Evolutionary conservation across 2,888 invertebrate species (phyloP).

Genomic region (Monochamus alternatus): DNA sequence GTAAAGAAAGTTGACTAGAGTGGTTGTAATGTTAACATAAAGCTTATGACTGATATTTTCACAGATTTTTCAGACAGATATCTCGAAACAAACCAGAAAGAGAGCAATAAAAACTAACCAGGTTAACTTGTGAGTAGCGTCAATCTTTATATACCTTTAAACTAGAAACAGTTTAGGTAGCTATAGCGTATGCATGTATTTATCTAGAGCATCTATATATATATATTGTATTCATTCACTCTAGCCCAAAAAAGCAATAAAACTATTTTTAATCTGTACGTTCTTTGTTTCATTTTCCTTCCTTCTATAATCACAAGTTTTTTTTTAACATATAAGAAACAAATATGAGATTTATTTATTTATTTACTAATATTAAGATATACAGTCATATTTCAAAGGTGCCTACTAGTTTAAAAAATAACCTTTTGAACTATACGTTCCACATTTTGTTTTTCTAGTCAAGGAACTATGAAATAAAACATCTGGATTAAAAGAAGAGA

Average conservation of each 20-base stretch:
- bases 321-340: too few relatives aligned
- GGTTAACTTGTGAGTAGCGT: slow-evolving; percentile 47
- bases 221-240: slow-evolving; percentile 65
- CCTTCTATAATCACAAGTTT: too few relatives aligned
- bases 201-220: slow-evolving; percentile 63
- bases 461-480: too few relatives aligned
- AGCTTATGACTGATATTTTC: slow-evolving; percentile 33
- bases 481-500: too few relatives aligned
- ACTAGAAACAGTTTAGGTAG: slow-evolving; percentile 59
- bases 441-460: too few relatives aligned
- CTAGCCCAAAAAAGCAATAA: slow-evolving; percentile 70
- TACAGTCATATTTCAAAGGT: too few relatives aligned
- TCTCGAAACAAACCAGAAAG: slow-evolving; percentile 58
- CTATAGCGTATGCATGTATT: slow-evolving; percentile 69
- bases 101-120: slow-evolving; percentile 62
- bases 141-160: slow-evolving; percentile 58
- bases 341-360: too few relatives aligned
- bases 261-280: slow-evolving; percentile 69
- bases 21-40: slow-evolving; percentile 21
- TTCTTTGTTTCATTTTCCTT: slow-evolving; percentile 47
- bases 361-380: too few relatives aligned
- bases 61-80: slow-evolving; percentile 21
- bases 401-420: too few relatives aligned
- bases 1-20: slow-evolving; percentile 16
- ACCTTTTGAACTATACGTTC: too few relatives aligned